Conservation (phyloP, 2,797 vertebrate genomes). For the Anomalospiza imberbis region DNA sequence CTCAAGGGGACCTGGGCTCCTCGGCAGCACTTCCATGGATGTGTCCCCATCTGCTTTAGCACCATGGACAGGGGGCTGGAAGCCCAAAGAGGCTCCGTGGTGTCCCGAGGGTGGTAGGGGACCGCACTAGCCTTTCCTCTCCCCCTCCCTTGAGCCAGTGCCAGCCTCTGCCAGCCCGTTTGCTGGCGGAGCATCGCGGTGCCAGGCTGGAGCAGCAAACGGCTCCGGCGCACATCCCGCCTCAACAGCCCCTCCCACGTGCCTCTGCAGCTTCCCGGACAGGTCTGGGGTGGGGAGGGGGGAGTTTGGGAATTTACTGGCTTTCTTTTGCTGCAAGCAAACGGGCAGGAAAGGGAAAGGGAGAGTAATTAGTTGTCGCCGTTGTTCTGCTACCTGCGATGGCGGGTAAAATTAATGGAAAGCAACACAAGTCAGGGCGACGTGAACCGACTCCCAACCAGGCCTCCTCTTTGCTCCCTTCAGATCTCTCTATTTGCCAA, state of each 20-base stretch:
- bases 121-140: neutral
- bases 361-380: slow-evolving; percentile 57
- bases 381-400: slow-evolving; percentile 37
- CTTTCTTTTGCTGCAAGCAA: neutral
- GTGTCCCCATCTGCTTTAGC: neutral
- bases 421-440: slow-evolving; percentile 52
- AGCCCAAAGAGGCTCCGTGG: neutral
- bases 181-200: rapidly evolving
- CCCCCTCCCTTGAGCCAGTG: neutral
- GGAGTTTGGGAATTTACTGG: neutral
- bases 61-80: rapidly evolving
- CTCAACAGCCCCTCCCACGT: neutral
- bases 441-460: slow-evolving; percentile 63
- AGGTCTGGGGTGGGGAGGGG: neutral
- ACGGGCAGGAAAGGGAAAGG: neutral
- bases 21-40: neutral
- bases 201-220: neutral
- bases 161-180: neutral
- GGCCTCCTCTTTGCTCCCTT: slow-evolving; percentile 38
- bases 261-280: neutral
- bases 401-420: slow-evolving; percentile 44
- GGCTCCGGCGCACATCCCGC: neutral
- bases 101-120: rapidly evolving
- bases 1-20: neutral
- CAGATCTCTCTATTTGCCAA: slow-evolving; percentile 63